Evolutionary conservation across 2,888 invertebrate species (phyloP).

Genomic region (Amiota mariae): DNA sequence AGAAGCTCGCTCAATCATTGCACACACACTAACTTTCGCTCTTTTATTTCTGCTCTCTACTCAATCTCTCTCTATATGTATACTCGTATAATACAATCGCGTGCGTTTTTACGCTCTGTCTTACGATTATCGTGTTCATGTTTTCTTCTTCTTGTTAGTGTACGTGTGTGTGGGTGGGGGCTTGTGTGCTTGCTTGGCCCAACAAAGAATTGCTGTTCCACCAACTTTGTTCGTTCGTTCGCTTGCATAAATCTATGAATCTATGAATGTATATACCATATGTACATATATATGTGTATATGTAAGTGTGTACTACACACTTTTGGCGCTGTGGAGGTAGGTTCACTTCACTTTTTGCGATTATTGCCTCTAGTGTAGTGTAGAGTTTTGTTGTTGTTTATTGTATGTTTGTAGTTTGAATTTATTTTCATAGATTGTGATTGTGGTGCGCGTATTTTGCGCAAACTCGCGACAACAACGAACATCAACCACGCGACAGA

Average conservation of each 20-base stretch:
- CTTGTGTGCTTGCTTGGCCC: conserved; percentile 49
- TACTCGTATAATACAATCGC: background rate
- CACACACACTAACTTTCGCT: background rate
- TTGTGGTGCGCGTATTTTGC: conserved; percentile 23
- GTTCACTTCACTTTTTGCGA: conserved; percentile 42
- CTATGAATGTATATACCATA: conserved; percentile 31
- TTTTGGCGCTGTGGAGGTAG: conserved; percentile 51
- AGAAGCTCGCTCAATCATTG: conserved; percentile 49
- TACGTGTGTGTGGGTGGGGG: conserved; percentile 40
- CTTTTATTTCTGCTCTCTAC: background rate
- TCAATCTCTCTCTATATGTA: background rate
- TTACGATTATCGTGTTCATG: background rate
- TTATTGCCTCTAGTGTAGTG: background rate
- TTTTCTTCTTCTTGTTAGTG: background rate
- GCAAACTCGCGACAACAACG: conserved; percentile 15
- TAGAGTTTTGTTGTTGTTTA: background rate
- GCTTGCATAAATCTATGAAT: conserved; percentile 39
- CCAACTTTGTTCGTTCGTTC: conserved; percentile 14
- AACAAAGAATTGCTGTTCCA: too few relatives aligned
- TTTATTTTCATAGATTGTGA: conserved; percentile 5
- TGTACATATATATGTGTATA: conserved; percentile 33
- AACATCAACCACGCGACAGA: background rate
- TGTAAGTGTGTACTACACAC: conserved; percentile 26
- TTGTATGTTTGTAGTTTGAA: conserved; percentile 17
- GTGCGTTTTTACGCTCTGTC: conserved; percentile 6